Evolutionary conservation across 2,113 vertebrate species (phyloP), one percentile per base, ranked within the genome.

Genomic region (Canis aureus): DNA sequence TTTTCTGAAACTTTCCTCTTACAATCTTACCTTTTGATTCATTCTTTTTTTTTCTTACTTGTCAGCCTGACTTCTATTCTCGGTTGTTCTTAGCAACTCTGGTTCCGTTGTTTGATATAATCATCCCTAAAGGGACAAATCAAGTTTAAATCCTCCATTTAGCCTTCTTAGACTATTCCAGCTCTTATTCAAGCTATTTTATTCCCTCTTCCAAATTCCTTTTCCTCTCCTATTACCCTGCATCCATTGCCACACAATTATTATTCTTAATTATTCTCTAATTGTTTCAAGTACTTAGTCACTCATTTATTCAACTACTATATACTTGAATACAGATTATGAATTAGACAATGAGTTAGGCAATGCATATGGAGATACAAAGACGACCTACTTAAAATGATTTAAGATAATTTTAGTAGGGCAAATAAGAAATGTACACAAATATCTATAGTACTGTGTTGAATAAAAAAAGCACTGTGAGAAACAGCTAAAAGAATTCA

Each of bases 401-500:
- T 13, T 84, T 32, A 60, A 59, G 69, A 27, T 88, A 78, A 78
- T 35, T 78, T 95, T 82, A 78, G 23, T 22, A 53, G 29, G 6
- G 51, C 19, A 89, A 95, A 79, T 89, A 83, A 92, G 59, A 97
- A 94, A 73, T 55, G 59, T 32, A 53, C 15, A 67, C 20, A 55
- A 60, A 88, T 43, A 67, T 51, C 49, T 60, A 76, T 22, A 67
- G 23, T 27, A 49, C 23, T 69, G 1, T 79, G 15, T 92, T 95
- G 20, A 87, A 20, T 67, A 23, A 76, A 20, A 89, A 93, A 94
- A 84, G 6, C 12, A 57, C 11, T 3, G 23, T 49, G 27, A 79
- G 62, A 91, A 84, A 80, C 10, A 79, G 55, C 19, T 90, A 62
- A 66, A 86, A 96, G 11, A 84, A 84, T 32, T 89, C 53, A 97